Percentiles rank a stretch among this genome's conserved stretches.
Conservation (phyloP, 2,797 vertebrate species). For the Enteromius unitaeniatus region DNA sequence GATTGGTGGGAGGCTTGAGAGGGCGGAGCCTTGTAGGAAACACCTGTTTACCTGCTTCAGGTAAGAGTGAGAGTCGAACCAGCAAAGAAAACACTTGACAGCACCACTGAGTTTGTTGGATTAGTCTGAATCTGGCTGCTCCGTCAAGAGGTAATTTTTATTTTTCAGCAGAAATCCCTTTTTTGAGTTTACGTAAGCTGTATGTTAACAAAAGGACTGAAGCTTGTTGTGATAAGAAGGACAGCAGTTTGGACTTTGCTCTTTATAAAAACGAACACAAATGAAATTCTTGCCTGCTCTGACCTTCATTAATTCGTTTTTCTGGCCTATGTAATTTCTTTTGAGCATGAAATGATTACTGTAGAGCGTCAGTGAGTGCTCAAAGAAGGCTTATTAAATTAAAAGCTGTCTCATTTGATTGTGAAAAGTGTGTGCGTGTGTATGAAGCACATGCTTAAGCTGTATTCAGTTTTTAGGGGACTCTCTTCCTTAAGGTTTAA, state of each 20-base stretch:
- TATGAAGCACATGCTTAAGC: not conserved
- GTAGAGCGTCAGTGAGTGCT: not conserved
- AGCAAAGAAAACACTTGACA: constrained; percentile 30
- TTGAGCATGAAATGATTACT: constrained; percentile 1
- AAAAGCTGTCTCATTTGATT: constrained; percentile 4
- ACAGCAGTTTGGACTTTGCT: constrained; percentile 25
- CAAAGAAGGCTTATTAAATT: not conserved
- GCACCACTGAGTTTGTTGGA: not conserved
- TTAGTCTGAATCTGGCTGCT: constrained; percentile 4
- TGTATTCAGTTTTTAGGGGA: not conserved
- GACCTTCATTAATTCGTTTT: not conserved
- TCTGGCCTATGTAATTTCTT: constrained; percentile 21
- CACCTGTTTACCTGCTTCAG: constrained; percentile 71
- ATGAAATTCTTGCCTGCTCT: constrained; percentile 13
- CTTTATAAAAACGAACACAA: not conserved
- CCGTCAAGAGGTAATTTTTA: not conserved
- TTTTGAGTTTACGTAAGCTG: not conserved
- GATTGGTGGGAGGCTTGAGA: constrained; percentile 43
- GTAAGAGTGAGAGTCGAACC: constrained; percentile 58
- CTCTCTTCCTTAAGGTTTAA: not conserved
- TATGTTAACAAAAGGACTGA: not conserved
- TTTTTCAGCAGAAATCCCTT: not conserved
- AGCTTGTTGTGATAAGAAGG: not conserved
- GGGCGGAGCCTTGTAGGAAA: constrained; percentile 68
- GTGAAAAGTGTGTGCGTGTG: not conserved